These are phyloP conservation scores for Otocyon megalotis DNA, from an alignment of 2,113 vertebrate genomes.

Conservation along the genomic window DNA sequence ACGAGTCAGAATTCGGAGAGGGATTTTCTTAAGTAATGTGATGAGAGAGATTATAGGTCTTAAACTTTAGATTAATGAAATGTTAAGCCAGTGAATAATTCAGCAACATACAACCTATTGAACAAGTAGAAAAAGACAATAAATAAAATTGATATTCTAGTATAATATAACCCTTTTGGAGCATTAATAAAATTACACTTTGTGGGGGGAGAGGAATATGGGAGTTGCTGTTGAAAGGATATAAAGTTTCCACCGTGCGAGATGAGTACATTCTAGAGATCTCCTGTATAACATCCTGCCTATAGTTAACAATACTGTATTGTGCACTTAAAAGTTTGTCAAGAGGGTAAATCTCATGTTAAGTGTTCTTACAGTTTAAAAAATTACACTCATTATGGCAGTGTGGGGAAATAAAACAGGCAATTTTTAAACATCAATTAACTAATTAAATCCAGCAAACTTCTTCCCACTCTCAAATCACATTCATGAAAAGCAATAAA, in stretches of 20 bases:
- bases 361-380: neutral
- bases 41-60: neutral
- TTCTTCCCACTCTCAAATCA: neutral
- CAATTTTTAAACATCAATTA: neutral
- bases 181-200: neutral
- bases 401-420: neutral
- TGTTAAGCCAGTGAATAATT: conserved; percentile 10
- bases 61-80: conserved; percentile 48
- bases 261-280: neutral
- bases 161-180: neutral
- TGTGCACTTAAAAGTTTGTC: neutral
- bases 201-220: neutral
- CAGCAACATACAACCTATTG: neutral
- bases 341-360: neutral
- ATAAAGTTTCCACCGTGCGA: neutral
- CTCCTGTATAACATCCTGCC: neutral
- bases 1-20: neutral
- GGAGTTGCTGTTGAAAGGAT: neutral
- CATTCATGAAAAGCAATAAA: neutral
- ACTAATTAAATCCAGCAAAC: neutral
- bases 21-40: neutral
- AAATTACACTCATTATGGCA: neutral
- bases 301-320: neutral
- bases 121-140: neutral
- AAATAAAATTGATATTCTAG: conserved; percentile 28